Conservation (phyloP, 2,888 invertebrate species). For the Sesia apiformis region DNA sequence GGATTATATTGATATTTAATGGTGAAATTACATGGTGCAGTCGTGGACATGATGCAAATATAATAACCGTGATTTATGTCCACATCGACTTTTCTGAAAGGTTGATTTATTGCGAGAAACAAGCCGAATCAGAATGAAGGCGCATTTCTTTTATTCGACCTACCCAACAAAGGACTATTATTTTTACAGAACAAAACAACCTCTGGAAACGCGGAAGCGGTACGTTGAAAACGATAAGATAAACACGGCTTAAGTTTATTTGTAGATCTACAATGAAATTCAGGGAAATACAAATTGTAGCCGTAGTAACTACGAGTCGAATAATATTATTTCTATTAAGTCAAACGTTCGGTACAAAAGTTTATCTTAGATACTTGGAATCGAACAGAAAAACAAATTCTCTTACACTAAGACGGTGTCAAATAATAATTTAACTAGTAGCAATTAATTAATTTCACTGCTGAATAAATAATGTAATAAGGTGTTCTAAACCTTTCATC, state of each 20-base stretch:
- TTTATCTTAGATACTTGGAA: too few relatives aligned
- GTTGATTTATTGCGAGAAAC: background rate
- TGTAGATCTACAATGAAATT: background rate
- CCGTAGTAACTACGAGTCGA: background rate
- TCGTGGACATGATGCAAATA: conserved; percentile 18
- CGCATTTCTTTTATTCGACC: background rate
- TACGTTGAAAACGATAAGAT: background rate
- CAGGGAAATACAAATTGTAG: background rate
- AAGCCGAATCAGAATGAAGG: background rate
- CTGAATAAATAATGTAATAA: too few relatives aligned
- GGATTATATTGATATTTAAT: conserved; percentile 21
- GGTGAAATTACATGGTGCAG: conserved; percentile 13
- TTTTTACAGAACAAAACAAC: background rate
- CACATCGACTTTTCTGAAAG: background rate
- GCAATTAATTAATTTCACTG: too few relatives aligned
- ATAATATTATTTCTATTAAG: too few relatives aligned
- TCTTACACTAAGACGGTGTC: too few relatives aligned
- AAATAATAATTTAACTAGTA: too few relatives aligned
- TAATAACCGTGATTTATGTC: conserved; percentile 20
- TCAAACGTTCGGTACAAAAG: too few relatives aligned
- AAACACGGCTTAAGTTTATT: background rate
- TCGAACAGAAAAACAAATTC: too few relatives aligned
- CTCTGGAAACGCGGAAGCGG: background rate
- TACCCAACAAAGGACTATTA: background rate
- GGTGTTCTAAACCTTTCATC: too few relatives aligned